phyloP scores from a whole-genome alignment of 1,140 invertebrate species.

The Drosophila obscura region DNA sequence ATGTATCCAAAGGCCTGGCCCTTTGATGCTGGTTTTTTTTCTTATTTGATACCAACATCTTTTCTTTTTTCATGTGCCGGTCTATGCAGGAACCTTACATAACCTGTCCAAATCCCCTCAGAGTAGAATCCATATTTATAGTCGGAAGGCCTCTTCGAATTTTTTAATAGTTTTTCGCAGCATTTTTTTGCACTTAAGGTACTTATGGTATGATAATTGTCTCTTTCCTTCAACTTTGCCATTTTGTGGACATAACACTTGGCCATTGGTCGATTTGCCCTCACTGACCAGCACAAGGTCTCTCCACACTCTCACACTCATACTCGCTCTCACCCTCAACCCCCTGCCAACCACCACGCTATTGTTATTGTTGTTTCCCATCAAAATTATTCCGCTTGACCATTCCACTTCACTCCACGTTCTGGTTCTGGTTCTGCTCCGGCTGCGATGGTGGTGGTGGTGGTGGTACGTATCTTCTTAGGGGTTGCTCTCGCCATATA shows the following conservation, averaged over 20 bases:
- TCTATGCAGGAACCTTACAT: no score
- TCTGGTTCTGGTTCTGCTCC: constrained; percentile 9
- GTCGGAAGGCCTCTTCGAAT: not conserved
- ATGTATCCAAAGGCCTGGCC: no score
- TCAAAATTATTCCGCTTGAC: constrained; percentile 53
- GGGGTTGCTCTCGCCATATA: constrained; percentile 39
- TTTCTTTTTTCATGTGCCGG: no score
- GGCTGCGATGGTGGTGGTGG: constrained; percentile 19
- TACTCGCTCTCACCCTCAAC: constrained; percentile 12
- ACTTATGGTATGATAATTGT: not conserved
- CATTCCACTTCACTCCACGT: constrained; percentile 23
- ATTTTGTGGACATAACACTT: constrained; percentile 40
- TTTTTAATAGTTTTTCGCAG: constrained; percentile 19
- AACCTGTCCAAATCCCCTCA: no score
- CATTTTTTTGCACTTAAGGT: constrained; percentile 47
- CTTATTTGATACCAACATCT: no score
- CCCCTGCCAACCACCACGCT: constrained; percentile 7
- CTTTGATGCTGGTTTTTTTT: no score
- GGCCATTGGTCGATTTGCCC: constrained; percentile 55
- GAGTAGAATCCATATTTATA: not conserved
- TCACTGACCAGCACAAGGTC: constrained; percentile 71
- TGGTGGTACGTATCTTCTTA: constrained; percentile 28
- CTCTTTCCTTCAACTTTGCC: constrained; percentile 33
- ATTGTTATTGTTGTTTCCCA: constrained; percentile 46
- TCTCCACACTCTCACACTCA: not conserved